Evolutionary conservation across 2,113 vertebrate species (phyloP).

Genomic region (Urocynchramus pylzowi): DNA sequence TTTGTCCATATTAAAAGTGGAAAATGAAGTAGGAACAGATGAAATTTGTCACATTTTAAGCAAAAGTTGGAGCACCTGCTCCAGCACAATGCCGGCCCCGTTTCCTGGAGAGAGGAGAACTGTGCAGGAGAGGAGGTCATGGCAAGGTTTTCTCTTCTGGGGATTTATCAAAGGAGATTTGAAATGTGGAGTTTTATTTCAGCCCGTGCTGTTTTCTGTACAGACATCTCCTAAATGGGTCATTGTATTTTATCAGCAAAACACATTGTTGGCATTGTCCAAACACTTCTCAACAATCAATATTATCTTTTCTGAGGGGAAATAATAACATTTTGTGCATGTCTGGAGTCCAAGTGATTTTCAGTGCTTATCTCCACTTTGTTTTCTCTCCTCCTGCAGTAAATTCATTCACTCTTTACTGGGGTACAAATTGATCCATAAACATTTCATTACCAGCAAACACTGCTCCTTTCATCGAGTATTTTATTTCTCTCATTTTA

Average conservation of each 20-base stretch:
- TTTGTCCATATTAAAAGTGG: not conserved
- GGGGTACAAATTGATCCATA: constrained; percentile 54
- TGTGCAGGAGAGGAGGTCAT: not conserved
- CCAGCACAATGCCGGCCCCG: not conserved
- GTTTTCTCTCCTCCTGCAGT: constrained; percentile 32
- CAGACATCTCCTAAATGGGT: not conserved
- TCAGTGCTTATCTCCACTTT: not conserved
- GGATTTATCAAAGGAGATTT: not conserved
- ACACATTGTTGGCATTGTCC: not conserved
- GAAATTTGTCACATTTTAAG: not conserved
- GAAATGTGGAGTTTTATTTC: not conserved
- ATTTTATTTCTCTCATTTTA: constrained; percentile 30
- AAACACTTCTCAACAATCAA: constrained; percentile 13
- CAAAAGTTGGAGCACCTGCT: not conserved
- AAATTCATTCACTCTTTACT: constrained; percentile 42
- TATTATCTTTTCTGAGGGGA: not conserved
- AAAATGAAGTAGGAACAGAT: not conserved
- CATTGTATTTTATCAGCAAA: not conserved
- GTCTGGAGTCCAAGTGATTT: not conserved
- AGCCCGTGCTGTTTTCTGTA: not conserved
- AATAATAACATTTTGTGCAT: not conserved
- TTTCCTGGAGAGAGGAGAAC: not conserved
- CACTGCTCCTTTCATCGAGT: not conserved
- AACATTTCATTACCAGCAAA: constrained; percentile 66
- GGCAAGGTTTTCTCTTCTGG: not conserved